Percentiles rank a stretch among this genome's conserved stretches.
phyloP scores from a whole-genome alignment of 1,140 invertebrate genomes.

The Anastrepha obliqua region DNA sequence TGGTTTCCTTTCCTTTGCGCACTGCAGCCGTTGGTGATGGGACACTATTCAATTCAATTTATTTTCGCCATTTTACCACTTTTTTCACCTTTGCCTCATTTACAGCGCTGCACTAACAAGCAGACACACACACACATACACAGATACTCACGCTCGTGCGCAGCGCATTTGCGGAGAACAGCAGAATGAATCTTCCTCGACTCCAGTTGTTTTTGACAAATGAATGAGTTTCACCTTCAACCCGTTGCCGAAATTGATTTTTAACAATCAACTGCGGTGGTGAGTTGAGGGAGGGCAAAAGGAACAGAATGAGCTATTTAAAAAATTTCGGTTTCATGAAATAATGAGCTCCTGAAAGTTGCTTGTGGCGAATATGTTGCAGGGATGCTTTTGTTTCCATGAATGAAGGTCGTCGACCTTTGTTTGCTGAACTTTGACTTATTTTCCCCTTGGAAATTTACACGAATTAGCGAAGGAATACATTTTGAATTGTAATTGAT shows the following conservation, averaged over 20 bases:
- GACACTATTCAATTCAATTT: slow-evolving; percentile 36
- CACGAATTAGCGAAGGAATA: neutral
- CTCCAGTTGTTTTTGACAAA: slow-evolving; percentile 6
- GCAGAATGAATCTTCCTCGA: slow-evolving; percentile 14
- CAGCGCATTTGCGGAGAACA: neutral
- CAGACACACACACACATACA: neutral
- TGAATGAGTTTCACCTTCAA: slow-evolving; percentile 43
- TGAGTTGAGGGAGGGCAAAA: neutral
- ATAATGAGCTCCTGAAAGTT: slow-evolving; percentile 12
- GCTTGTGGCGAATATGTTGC: neutral
- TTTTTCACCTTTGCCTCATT: slow-evolving; percentile 51
- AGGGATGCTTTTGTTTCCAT: neutral
- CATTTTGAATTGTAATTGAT: neutral
- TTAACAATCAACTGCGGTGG: neutral
- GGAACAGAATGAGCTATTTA: neutral
- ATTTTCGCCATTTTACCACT: slow-evolving; percentile 48
- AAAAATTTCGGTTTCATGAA: slow-evolving; percentile 4
- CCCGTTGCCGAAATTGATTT: slow-evolving; percentile 49
- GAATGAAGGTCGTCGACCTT: neutral
- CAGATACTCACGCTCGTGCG: neutral
- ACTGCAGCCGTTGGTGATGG: neutral
- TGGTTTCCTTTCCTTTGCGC: neutral
- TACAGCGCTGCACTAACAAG: neutral
- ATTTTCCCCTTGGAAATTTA: neutral
- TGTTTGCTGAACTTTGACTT: slow-evolving; percentile 33